These are phyloP conservation scores for Hystrix brachyura DNA, from an alignment of 2,113 vertebrate genomes.

Conservation along the genomic window DNA sequence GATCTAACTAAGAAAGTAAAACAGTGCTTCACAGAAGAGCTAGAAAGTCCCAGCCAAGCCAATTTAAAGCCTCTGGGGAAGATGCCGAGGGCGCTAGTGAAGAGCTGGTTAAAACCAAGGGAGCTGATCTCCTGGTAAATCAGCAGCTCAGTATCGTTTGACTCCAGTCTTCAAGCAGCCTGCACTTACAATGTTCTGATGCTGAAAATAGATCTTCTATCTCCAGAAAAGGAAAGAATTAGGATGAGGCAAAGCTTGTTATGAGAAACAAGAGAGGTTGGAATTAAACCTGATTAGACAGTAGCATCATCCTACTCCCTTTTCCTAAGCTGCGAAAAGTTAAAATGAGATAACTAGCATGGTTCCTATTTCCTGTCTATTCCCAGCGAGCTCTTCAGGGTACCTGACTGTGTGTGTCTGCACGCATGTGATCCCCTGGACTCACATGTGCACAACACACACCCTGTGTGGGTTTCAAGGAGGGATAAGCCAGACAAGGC, in stretches of 20 bases:
- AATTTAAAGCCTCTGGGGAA: not conserved
- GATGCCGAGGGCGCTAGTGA: not conserved
- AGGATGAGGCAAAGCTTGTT: slow-evolving; percentile 71
- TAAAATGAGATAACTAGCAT: slow-evolving; percentile 69
- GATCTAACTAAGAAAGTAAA: not conserved
- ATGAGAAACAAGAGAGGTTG: slow-evolving; percentile 77
- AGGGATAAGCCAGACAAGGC: not conserved
- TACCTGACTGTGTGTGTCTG: not conserved
- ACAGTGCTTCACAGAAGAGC: accelerated
- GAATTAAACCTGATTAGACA: slow-evolving; percentile 71
- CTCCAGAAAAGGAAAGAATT: slow-evolving; percentile 83
- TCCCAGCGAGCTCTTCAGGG: not conserved
- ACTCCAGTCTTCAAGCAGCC: slow-evolving; percentile 16
- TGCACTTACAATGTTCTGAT: slow-evolving; percentile 59
- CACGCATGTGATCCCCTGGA: not conserved
- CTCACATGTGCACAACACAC: not conserved
- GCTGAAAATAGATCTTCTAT: slow-evolving; percentile 66
- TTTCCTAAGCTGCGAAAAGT: slow-evolving; percentile 54
- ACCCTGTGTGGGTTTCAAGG: not conserved
- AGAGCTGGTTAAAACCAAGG: not conserved
- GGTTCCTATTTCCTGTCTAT: slow-evolving; percentile 55
- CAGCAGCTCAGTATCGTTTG: slow-evolving; percentile 64
- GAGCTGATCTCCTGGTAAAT: not conserved
- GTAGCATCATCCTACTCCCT: slow-evolving; percentile 40
- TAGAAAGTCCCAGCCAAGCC: slow-evolving; percentile 57